Percentiles rank a stretch among this genome's conserved stretches.
These are phyloP conservation scores for Schizopygopsis pylzovi DNA, from an alignment of 2,797 vertebrate species.

Conservation along the genomic window DNA sequence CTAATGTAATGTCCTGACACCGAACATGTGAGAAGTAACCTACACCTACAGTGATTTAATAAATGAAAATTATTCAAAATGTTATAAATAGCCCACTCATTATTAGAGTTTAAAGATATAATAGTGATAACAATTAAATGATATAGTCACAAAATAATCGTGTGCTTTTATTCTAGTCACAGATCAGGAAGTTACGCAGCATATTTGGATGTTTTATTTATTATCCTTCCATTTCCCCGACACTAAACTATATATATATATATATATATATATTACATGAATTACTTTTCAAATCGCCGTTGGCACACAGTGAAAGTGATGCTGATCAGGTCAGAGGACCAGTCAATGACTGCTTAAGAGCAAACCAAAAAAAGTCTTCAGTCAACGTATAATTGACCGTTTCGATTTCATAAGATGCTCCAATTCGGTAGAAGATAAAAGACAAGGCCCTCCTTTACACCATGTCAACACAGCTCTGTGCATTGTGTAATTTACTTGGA, in stretches of 20 bases:
- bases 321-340: conserved; percentile 39
- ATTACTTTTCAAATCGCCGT: background rate
- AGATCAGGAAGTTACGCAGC: background rate
- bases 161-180: background rate
- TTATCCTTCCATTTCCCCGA: background rate
- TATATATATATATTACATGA: too few relatives aligned
- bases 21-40: background rate
- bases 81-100: background rate
- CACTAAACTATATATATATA: background rate
- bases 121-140: background rate
- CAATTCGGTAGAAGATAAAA: conserved; percentile 59
- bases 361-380: conserved; percentile 44
- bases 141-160: background rate
- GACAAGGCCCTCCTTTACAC: conserved; percentile 71
- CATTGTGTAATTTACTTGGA: conserved; percentile 80
- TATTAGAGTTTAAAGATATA: background rate
- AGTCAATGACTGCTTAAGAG: conserved; percentile 46
- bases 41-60: background rate
- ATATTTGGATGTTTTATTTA: background rate
- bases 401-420: conserved; percentile 56
- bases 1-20: background rate
- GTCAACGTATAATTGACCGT: conserved; percentile 54
- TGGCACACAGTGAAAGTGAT: background rate
- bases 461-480: conserved; percentile 78
- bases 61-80: background rate